phyloP scores from a whole-genome alignment of 2,888 invertebrate genomes.

The Hypercompe scribonia region DNA sequence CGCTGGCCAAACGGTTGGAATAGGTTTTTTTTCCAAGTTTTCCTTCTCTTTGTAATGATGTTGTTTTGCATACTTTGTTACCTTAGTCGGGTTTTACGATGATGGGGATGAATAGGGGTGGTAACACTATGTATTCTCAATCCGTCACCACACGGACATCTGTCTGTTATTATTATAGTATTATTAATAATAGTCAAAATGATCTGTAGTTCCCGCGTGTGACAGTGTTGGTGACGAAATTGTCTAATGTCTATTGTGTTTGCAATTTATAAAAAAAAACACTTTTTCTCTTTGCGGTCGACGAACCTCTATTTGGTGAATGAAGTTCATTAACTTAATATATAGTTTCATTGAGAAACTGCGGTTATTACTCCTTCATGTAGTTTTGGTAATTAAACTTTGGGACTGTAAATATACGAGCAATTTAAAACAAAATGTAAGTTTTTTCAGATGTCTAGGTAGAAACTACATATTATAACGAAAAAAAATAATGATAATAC shows the following conservation, averaged over 20 bases:
- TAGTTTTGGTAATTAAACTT: background rate
- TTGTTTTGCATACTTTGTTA: too few species aligned
- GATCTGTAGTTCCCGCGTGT: background rate
- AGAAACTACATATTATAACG: background rate
- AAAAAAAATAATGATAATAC: too few species aligned
- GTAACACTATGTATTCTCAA: too few species aligned
- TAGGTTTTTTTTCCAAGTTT: too few species aligned
- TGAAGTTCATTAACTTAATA: background rate
- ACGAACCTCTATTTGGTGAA: background rate
- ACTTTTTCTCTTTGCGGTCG: constrained; percentile 4
- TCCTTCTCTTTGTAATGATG: too few species aligned
- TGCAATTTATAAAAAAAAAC: background rate
- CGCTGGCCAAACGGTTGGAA: too few species aligned
- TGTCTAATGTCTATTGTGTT: background rate
- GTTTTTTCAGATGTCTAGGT: background rate
- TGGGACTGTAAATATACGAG: background rate
- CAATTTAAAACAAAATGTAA: background rate
- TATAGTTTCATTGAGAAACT: background rate
- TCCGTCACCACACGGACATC: too few species aligned
- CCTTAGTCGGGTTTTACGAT: too few species aligned
- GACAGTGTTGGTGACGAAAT: background rate
- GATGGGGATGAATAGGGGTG: too few species aligned
- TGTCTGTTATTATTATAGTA: too few species aligned
- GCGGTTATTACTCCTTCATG: background rate
- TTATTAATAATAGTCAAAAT: background rate